Conservation (phyloP, 2,888 invertebrate genomes). For the Scaptomyza parva region DNA sequence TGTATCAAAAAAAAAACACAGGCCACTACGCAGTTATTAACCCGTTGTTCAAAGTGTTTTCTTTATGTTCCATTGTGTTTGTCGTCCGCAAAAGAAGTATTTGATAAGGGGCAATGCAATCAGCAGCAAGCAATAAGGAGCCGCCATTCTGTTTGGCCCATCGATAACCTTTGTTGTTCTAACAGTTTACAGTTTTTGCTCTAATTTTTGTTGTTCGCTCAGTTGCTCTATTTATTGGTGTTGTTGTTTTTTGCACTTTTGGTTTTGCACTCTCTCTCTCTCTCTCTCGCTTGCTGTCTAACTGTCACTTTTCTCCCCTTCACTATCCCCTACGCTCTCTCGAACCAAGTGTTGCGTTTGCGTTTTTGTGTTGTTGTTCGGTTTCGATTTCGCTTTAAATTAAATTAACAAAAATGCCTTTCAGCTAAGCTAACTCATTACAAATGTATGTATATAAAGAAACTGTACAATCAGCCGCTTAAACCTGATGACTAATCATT, state of each 20-base stretch:
- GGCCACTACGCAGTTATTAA: slow-evolving; percentile 56
- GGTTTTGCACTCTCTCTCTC: slow-evolving; percentile 27
- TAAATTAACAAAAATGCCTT: slow-evolving; percentile 54
- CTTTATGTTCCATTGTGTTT: slow-evolving; percentile 22
- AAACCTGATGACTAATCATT: slow-evolving; percentile 42
- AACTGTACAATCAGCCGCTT: slow-evolving; percentile 17
- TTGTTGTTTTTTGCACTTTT: slow-evolving; percentile 13
- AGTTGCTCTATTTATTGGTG: slow-evolving; percentile 19
- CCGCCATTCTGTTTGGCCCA: slow-evolving; percentile 37
- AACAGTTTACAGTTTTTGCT: slow-evolving; percentile 51
- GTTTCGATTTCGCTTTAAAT: slow-evolving; percentile 54
- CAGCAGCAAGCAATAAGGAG: slow-evolving; percentile 22
- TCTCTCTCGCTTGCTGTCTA: slow-evolving; percentile 11
- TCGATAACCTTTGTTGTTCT: slow-evolving; percentile 66
- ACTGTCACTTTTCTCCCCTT: neutral
- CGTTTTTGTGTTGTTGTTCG: slow-evolving; percentile 21
- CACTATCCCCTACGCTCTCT: neutral
- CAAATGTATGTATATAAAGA: slow-evolving; percentile 1
- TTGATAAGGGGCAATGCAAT: slow-evolving; percentile 59
- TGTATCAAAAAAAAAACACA: slow-evolving; percentile 34
- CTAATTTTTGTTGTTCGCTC: slow-evolving; percentile 36
- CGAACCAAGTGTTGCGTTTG: slow-evolving; percentile 23
- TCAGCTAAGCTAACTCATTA: slow-evolving; percentile 32
- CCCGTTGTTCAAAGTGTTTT: slow-evolving; percentile 49
- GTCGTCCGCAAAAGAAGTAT: slow-evolving; percentile 22